Evolutionary conservation across 1,140 invertebrate genomes (phyloP).

Genomic region (Drosophila quadrilineata): DNA sequence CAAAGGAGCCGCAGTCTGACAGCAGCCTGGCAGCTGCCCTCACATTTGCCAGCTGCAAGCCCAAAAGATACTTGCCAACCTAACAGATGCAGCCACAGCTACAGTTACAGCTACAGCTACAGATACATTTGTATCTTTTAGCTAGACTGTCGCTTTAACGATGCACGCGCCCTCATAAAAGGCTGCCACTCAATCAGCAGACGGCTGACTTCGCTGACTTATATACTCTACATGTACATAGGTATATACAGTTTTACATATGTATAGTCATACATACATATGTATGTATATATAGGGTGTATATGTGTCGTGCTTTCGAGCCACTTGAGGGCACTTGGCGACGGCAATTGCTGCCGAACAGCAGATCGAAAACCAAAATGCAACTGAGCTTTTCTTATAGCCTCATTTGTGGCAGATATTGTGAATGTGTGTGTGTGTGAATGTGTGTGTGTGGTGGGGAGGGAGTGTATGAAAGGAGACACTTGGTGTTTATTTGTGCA

Average conservation of each 20-base stretch:
- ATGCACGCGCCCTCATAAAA: constrained; percentile 31
- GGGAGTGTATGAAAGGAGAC: no score
- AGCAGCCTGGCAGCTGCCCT: constrained; percentile 55
- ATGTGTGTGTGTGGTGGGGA: no score
- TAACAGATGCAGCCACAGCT: constrained; percentile 43
- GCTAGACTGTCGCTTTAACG: constrained; percentile 28
- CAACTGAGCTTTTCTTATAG: no score
- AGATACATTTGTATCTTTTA: constrained; percentile 57
- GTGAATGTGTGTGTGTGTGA: no score
- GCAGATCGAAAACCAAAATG: no score
- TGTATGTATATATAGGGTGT: background rate
- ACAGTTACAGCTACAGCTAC: constrained; percentile 51
- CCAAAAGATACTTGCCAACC: constrained; percentile 31
- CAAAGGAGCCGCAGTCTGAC: constrained; percentile 10
- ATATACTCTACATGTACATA: no score
- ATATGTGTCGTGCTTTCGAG: background rate
- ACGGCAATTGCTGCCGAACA: no score
- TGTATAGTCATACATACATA: no score
- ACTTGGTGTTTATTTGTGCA: constrained; percentile 47
- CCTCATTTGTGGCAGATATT: no score
- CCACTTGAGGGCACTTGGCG: background rate
- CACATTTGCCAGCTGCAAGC: constrained; percentile 68
- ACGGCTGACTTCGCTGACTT: background rate
- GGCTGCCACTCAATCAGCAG: constrained; percentile 27
- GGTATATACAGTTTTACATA: no score